Evolutionary conservation across 2,888 invertebrate species (phyloP).

Genomic region (Polyommatus iphigenia): DNA sequence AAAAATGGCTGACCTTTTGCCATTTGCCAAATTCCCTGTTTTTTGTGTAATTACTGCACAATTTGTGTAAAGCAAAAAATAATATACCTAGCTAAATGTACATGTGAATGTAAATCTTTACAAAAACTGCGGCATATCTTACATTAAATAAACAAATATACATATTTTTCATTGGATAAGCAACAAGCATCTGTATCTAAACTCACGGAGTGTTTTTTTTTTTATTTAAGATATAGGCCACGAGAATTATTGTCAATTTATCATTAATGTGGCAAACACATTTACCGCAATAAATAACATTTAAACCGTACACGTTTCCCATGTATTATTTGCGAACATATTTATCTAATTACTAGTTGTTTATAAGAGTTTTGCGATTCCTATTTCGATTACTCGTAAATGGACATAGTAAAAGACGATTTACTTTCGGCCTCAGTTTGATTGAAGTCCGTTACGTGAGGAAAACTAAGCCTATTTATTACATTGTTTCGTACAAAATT

Average conservation of each 20-base stretch:
- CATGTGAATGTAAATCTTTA: background rate
- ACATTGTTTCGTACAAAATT: background rate
- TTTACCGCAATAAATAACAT: too few relatives aligned
- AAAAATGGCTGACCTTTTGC: constrained; percentile 18
- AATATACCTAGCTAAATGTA: too few relatives aligned
- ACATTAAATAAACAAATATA: too few relatives aligned
- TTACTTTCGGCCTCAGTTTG: constrained; percentile 28
- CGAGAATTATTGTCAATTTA: too few relatives aligned
- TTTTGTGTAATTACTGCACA: background rate
- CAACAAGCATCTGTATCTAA: too few relatives aligned
- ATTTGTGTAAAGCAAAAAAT: background rate
- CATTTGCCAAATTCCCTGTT: constrained; percentile 12
- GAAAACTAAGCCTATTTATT: constrained; percentile 18
- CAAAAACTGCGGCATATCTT: too few relatives aligned
- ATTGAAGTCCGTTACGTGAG: constrained; percentile 8
- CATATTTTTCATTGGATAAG: too few relatives aligned
- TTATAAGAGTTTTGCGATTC: background rate
- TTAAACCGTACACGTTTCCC: too few relatives aligned
- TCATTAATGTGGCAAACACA: too few relatives aligned
- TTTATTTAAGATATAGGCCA: too few relatives aligned
- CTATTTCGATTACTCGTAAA: constrained; percentile 16
- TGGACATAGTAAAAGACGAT: constrained; percentile 27
- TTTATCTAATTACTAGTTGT: background rate
- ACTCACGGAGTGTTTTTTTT: too few relatives aligned
- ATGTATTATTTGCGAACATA: too few relatives aligned